phyloP scores from a whole-genome alignment of 2,797 vertebrate species.

The Sebastiscus tertius region DNA sequence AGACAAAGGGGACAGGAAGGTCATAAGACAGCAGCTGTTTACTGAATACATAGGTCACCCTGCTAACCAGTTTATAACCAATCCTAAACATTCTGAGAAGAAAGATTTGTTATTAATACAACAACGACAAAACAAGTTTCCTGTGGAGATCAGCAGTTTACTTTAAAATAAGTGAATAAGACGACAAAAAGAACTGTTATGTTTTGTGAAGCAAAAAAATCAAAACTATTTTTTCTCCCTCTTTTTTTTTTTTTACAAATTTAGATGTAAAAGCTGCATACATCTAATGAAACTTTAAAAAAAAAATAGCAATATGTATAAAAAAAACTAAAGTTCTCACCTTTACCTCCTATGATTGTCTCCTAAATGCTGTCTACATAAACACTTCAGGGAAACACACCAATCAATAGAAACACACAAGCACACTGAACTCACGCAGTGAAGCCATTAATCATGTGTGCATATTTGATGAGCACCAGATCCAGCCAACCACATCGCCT shows the following conservation, averaged over 20 bases:
- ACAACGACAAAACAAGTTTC: neutral
- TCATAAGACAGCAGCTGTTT: neutral
- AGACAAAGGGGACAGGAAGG: neutral
- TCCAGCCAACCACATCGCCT: slow-evolving; percentile 98
- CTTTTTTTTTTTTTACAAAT: neutral
- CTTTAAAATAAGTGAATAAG: neutral
- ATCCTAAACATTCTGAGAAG: neutral
- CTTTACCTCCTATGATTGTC: neutral
- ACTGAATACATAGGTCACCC: neutral
- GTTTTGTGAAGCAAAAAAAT: neutral
- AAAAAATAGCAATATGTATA: neutral
- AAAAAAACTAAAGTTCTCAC: neutral
- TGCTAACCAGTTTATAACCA: neutral
- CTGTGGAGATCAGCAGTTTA: neutral
- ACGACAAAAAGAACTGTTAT: neutral
- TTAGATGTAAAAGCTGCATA: neutral
- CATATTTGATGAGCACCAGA: slow-evolving; percentile 94
- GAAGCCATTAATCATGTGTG: slow-evolving; percentile 99
- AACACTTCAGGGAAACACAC: neutral
- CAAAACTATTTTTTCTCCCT: neutral
- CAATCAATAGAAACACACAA: neutral
- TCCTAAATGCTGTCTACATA: neutral
- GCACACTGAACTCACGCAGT: slow-evolving; percentile 90
- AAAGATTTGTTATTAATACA: neutral
- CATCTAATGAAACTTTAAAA: neutral